Evolutionary conservation across 2,797 vertebrate genomes (phyloP).

Genomic region (Urophycis tenuis): DNA sequence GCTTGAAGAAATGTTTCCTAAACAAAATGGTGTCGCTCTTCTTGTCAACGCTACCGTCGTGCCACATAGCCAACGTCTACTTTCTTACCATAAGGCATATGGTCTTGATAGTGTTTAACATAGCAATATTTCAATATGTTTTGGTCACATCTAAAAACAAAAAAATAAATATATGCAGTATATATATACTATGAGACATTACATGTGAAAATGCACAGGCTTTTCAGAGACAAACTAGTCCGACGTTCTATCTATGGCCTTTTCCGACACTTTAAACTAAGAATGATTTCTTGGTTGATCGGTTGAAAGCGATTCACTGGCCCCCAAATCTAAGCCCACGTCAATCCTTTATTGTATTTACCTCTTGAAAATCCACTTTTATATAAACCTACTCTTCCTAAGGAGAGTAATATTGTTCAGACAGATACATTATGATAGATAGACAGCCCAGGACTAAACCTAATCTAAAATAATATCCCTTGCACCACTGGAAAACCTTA

Average conservation of each 20-base stretch:
- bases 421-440: background rate
- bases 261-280: background rate
- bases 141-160: background rate
- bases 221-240: background rate
- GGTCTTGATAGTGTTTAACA: no score
- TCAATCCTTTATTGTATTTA: background rate
- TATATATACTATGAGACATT: background rate
- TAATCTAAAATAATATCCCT: background rate
- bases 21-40: no score
- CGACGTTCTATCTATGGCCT: background rate
- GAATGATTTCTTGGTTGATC: background rate
- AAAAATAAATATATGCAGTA: no score
- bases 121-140: no score
- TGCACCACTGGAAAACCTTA: background rate
- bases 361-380: background rate
- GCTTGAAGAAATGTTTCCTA: no score
- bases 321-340: background rate
- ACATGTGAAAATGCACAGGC: background rate
- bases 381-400: background rate
- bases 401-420: background rate
- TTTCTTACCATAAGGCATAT: no score
- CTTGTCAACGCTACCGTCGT: no score
- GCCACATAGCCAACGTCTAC: no score
- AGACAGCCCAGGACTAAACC: background rate
- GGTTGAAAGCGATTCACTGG: background rate